phyloP scores from a whole-genome alignment of 92 coral and sea anemone genomes.

The Actinostola sp. region DNA sequence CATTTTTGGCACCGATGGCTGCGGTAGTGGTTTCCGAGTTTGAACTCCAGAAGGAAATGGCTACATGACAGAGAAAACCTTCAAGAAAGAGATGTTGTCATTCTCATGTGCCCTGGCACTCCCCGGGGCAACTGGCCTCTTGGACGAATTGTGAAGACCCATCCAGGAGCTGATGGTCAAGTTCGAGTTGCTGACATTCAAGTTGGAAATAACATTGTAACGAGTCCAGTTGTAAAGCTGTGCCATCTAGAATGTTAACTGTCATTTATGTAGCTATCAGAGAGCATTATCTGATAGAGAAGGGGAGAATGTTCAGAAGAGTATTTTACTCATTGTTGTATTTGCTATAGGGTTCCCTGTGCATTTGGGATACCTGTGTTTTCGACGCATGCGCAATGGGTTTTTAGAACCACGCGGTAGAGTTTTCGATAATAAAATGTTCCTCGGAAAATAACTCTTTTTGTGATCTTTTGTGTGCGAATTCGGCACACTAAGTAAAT shows the following conservation, averaged over 20 bases:
- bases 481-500: too few species aligned
- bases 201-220: constrained; percentile 24
- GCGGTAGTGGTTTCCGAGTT: constrained; percentile 46
- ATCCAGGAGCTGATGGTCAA: constrained; percentile 28
- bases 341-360: too few species aligned
- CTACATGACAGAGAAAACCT: constrained; percentile 6
- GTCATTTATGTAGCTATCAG: too few species aligned
- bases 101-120: constrained; percentile 39
- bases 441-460: too few species aligned
- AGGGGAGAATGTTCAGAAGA: too few species aligned
- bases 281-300: too few species aligned
- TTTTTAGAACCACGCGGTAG: too few species aligned
- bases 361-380: too few species aligned
- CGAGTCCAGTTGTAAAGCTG: constrained; percentile 23
- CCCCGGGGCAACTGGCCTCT: constrained; percentile 44
- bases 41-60: constrained; percentile 47
- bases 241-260: constrained; percentile 33
- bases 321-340: too few species aligned
- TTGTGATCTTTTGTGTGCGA: too few species aligned
- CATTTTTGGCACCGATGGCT: constrained; percentile 57
- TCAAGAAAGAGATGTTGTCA: constrained; percentile 33
- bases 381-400: too few species aligned
- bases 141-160: constrained; percentile 21
- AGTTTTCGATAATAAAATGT: too few species aligned
- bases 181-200: constrained; percentile 33